Conservation (phyloP, 2,113 vertebrate genomes). For the Cheirogaleus medius region DNA sequence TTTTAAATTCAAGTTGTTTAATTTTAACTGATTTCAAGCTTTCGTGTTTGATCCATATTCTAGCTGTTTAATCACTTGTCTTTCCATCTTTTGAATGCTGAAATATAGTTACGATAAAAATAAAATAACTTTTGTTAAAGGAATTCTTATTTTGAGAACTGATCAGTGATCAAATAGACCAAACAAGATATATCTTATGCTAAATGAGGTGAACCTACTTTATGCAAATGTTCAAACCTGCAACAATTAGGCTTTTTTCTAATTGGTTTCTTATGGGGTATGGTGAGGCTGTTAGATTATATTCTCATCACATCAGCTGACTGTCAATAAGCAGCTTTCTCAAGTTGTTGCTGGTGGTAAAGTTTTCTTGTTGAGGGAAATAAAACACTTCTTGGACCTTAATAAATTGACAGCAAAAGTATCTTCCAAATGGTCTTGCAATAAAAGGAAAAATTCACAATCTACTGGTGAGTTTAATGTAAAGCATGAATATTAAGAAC, state of each 20-base stretch:
- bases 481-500: not conserved
- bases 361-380: not conserved
- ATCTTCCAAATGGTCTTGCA: not conserved
- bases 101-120: conserved; percentile 37
- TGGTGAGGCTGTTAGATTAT: not conserved
- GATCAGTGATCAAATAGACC: conserved; percentile 43
- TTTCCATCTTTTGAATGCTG: not conserved
- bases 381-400: not conserved
- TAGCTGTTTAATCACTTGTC: conserved; percentile 50
- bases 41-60: not conserved
- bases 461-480: not conserved
- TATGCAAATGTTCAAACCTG: not conserved
- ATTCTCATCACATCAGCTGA: not conserved
- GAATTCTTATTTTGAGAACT: conserved; percentile 33
- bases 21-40: conserved; percentile 52
- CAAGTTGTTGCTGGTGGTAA: not conserved
- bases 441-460: not conserved
- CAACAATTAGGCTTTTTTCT: not conserved
- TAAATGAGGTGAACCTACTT: conserved; percentile 20
- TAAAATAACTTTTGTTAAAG: conserved; percentile 42
- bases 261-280: conserved; percentile 1
- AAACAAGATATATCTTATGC: not conserved
- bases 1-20: conserved; percentile 27
- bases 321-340: not conserved
- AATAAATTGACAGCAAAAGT: not conserved